Evolutionary conservation across 2,888 invertebrate species (phyloP).

Genomic region (Tipula unca): DNA sequence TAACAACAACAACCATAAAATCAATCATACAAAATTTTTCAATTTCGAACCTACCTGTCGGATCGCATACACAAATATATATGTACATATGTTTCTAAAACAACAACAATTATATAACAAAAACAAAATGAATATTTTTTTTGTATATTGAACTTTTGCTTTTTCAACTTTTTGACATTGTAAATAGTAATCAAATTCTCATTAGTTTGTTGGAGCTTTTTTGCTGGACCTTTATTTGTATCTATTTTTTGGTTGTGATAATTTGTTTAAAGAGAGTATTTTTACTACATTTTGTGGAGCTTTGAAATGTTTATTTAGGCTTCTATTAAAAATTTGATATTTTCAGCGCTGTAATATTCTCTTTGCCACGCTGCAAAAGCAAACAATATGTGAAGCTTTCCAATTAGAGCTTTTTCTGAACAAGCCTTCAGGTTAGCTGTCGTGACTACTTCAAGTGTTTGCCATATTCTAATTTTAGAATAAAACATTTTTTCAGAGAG

Average conservation of each 20-base stretch:
- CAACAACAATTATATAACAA: neutral
- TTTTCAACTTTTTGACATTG: neutral
- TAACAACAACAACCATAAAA: neutral
- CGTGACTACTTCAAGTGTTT: too few species aligned
- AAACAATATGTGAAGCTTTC: too few species aligned
- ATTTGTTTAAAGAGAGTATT: too few species aligned
- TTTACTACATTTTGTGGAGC: too few species aligned
- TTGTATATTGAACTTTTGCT: neutral
- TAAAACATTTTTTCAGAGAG: too few species aligned
- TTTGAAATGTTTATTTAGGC: too few species aligned
- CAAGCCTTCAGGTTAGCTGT: too few species aligned
- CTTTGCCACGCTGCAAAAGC: too few species aligned
- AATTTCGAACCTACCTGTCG: neutral
- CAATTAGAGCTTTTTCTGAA: too few species aligned
- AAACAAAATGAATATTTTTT: neutral
- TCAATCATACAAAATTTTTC: neutral
- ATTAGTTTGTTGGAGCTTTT: neutral
- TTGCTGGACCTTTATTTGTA: neutral
- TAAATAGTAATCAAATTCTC: neutral
- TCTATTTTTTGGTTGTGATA: neutral
- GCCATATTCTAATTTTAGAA: too few species aligned
- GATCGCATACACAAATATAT: neutral
- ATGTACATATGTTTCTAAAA: neutral
- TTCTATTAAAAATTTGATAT: too few species aligned
- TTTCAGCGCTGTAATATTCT: too few species aligned